Evolutionary conservation across 2,888 invertebrate genomes (phyloP).

Genomic region (Drosophila paranaensis): DNA sequence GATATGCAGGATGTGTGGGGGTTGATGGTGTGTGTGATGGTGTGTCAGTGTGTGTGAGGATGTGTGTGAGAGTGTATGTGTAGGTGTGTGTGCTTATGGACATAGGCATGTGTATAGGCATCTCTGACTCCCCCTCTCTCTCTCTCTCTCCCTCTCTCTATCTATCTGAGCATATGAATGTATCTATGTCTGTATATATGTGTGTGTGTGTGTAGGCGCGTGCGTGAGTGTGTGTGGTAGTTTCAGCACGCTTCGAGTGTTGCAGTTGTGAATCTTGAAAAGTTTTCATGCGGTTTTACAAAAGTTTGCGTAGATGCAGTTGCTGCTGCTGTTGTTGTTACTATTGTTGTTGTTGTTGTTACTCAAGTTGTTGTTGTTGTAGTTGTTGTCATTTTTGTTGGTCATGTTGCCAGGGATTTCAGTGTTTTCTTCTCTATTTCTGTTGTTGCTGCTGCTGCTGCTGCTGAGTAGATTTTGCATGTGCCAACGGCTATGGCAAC

Average conservation of each 20-base stretch:
- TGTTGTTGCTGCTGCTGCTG: not conserved
- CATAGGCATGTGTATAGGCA: not conserved
- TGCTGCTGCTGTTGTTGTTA: not conserved
- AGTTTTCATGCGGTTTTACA: conserved; percentile 60
- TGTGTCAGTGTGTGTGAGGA: conserved; percentile 1
- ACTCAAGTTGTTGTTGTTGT: not conserved
- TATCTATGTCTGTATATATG: not conserved
- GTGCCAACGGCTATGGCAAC: conserved; percentile 16
- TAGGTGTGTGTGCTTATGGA: not conserved
- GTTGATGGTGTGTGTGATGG: not conserved
- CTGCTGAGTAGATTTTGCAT: conserved; percentile 35
- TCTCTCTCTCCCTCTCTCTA: too few relatives aligned
- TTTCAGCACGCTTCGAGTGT: conserved; percentile 72
- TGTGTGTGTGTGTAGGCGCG: not conserved
- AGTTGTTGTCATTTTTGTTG: conserved; percentile 41
- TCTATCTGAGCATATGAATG: not conserved
- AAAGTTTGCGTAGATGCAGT: conserved; percentile 56
- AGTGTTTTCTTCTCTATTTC: conserved; percentile 6
- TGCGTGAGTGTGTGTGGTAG: conserved; percentile 2
- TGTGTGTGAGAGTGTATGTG: conserved; percentile 3
- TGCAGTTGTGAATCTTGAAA: conserved; percentile 76
- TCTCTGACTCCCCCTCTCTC: too few relatives aligned
- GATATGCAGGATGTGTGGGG: conserved; percentile 34
- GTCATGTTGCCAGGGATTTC: conserved; percentile 59
- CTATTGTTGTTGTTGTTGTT: not conserved